These are phyloP conservation scores for Actinia tenebrosa DNA, from an alignment of 64 coral and sea anemone genomes.

Conservation along the genomic window DNA sequence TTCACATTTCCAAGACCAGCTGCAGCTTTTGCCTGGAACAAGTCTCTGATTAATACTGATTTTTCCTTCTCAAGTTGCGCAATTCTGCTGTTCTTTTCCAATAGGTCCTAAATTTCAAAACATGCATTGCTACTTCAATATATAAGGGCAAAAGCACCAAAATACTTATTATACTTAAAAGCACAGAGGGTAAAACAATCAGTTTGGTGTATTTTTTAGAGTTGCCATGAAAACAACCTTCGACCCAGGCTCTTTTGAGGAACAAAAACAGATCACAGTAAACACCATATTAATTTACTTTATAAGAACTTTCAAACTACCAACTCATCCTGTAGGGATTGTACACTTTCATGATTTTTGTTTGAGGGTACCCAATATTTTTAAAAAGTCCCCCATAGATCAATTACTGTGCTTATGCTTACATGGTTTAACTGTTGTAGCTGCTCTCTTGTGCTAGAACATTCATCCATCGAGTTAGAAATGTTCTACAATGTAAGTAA, in stretches of 20 bases:
- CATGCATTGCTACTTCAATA: background rate
- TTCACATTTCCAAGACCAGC: background rate
- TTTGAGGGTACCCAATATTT: too few relatives aligned
- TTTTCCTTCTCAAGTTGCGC: constrained; percentile 78
- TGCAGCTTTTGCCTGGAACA: constrained; percentile 34
- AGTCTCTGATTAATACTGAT: constrained; percentile 69
- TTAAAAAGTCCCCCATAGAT: too few relatives aligned
- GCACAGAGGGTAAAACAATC: too few relatives aligned
- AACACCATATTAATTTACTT: too few relatives aligned
- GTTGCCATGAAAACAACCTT: too few relatives aligned
- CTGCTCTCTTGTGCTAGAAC: background rate
- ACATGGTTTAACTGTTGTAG: background rate
- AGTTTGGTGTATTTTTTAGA: too few relatives aligned
- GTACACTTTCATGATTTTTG: too few relatives aligned
- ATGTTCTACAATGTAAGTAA: background rate
- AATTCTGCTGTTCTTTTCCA: constrained; percentile 63
- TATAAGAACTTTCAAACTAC: too few relatives aligned
- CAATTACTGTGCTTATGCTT: background rate
- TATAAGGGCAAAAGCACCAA: background rate
- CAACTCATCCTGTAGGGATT: too few relatives aligned
- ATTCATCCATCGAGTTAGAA: background rate
- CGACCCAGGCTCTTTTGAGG: too few relatives aligned
- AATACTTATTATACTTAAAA: too few relatives aligned
- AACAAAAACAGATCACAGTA: too few relatives aligned
- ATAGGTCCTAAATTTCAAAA: constrained; percentile 49